Evolutionary conservation across 2,797 vertebrate species (phyloP).

Genomic region (Enteromius trimaculatus): DNA sequence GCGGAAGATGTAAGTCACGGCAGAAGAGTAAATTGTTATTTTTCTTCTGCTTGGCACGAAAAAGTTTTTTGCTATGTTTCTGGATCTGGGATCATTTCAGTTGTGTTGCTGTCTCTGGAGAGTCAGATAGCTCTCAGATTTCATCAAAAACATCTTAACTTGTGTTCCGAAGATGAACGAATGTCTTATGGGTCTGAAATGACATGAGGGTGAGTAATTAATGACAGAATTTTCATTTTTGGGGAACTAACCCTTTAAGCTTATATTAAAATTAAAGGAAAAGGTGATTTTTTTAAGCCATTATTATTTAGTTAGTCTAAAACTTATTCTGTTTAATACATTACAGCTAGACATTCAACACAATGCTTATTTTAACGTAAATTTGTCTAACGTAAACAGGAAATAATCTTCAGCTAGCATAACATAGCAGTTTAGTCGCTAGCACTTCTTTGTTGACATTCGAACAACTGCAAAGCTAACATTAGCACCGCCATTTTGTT

Average conservation of each 20-base stretch:
- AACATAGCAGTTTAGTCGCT: not conserved
- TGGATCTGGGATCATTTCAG: too few relatives aligned
- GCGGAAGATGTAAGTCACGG: too few relatives aligned
- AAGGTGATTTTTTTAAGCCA: not conserved
- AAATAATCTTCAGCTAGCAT: not conserved
- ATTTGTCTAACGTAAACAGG: not conserved
- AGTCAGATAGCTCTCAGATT: too few relatives aligned
- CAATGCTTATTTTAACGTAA: not conserved
- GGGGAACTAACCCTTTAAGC: not conserved
- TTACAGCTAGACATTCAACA: not conserved
- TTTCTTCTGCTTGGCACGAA: too few relatives aligned
- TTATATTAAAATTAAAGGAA: not conserved
- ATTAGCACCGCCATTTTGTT: constrained; percentile 1
- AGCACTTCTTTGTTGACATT: constrained; percentile 4
- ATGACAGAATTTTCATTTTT: too few relatives aligned
- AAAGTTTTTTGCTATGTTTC: too few relatives aligned
- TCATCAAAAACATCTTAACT: too few relatives aligned
- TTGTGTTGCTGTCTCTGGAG: too few relatives aligned
- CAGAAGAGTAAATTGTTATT: too few relatives aligned
- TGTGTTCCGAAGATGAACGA: too few relatives aligned
- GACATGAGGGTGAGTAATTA: too few relatives aligned
- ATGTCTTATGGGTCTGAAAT: too few relatives aligned
- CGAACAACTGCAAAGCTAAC: constrained; percentile 3
- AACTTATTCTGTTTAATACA: not conserved
- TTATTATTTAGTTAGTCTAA: not conserved